These are phyloP conservation scores for Xylocopa sonorina DNA, from an alignment of 1,140 invertebrate species.

Conservation along the genomic window DNA sequence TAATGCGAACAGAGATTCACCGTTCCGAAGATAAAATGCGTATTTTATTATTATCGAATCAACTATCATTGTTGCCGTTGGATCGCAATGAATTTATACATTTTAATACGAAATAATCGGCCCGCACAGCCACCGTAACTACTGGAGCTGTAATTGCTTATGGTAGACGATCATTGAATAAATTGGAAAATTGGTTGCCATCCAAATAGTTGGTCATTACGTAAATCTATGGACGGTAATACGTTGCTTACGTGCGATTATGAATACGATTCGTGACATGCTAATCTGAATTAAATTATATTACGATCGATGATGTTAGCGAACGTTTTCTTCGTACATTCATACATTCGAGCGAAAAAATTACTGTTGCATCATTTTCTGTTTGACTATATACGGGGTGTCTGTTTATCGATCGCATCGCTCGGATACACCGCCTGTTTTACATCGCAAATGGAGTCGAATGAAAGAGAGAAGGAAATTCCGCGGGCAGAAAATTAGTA, in stretches of 20 bases:
- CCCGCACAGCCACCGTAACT: background rate
- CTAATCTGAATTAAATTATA: too few species aligned
- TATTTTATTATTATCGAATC: background rate
- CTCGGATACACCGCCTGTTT: slow-evolving; percentile 3
- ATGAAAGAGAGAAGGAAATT: slow-evolving; percentile 3
- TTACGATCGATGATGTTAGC: too few species aligned
- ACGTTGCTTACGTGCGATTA: too few species aligned
- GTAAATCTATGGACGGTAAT: slow-evolving; percentile 45
- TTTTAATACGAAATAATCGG: background rate
- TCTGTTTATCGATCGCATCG: background rate
- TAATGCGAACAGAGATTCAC: too few species aligned
- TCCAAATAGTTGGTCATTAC: slow-evolving; percentile 48
- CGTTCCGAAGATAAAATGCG: background rate
- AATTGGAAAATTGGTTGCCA: slow-evolving; percentile 54
- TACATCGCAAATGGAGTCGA: background rate
- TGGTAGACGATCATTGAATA: slow-evolving; percentile 19
- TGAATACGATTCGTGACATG: too few species aligned
- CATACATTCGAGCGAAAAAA: too few species aligned
- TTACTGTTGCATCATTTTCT: too few species aligned
- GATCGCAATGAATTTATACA: background rate
- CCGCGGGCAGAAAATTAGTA: slow-evolving; percentile 46
- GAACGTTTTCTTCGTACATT: too few species aligned
- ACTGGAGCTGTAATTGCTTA: slow-evolving; percentile 9
- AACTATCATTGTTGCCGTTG: background rate
- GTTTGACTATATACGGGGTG: background rate